Conservation (phyloP, 1,140 invertebrate genomes). For the Rhizoglyphus robini region DNA sequence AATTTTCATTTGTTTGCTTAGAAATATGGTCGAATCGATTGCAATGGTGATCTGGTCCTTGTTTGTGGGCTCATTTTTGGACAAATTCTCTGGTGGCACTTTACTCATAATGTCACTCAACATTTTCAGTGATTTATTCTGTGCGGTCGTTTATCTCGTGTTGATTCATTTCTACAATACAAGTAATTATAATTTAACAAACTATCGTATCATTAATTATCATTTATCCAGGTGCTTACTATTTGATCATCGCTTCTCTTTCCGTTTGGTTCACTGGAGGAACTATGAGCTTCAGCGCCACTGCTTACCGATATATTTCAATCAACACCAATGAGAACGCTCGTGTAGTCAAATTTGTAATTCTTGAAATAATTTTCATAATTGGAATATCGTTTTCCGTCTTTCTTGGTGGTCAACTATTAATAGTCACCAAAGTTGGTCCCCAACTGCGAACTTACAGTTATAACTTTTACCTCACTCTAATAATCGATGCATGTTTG, state of each 20-base stretch:
- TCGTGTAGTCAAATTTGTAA: background rate
- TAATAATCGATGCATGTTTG: background rate
- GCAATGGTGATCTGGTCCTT: constrained; percentile 8
- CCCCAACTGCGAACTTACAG: background rate
- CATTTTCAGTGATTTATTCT: background rate
- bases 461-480: background rate
- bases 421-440: background rate
- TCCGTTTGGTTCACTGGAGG: background rate
- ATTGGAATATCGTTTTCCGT: background rate
- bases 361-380: constrained; percentile 4
- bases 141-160: background rate
- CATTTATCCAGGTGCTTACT: background rate
- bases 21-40: background rate
- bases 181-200: background rate
- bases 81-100: background rate
- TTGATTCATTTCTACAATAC: background rate
- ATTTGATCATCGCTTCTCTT: background rate
- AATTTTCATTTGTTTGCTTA: background rate
- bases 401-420: background rate
- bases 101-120: background rate
- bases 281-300: background rate
- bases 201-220: background rate
- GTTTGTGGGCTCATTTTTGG: constrained; percentile 13
- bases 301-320: background rate
- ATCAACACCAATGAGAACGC: background rate